phyloP scores from a whole-genome alignment of 2,888 invertebrate species.

The Zhuqinia jingwanae region DNA sequence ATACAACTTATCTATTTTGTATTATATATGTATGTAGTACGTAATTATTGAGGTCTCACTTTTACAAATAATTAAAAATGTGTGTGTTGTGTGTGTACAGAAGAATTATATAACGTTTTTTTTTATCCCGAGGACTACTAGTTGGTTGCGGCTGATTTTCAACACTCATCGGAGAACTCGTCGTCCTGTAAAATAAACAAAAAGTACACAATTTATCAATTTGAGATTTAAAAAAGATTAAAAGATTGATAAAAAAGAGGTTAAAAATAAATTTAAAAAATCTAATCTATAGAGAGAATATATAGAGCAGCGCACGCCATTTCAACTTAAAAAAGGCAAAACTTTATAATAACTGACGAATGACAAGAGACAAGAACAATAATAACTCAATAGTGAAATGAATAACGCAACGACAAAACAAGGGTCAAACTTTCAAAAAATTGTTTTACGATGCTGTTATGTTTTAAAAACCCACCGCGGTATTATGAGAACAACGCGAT shows the following conservation, averaged over 20 bases:
- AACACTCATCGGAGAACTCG: slow-evolving; percentile 79
- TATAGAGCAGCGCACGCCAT: slow-evolving; percentile 11
- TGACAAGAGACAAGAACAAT: neutral
- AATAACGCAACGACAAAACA: slow-evolving; percentile 35
- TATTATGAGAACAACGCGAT: no score
- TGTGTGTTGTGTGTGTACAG: slow-evolving; percentile 53
- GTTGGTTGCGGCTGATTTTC: slow-evolving; percentile 69
- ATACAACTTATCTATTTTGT: slow-evolving; percentile 55
- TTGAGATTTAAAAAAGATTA: neutral
- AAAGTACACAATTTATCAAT: neutral
- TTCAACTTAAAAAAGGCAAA: neutral
- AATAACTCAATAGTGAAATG: slow-evolving; percentile 5
- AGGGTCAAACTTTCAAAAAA: slow-evolving; percentile 64
- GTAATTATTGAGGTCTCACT: slow-evolving; percentile 70
- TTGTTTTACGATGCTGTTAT: slow-evolving; percentile 43
- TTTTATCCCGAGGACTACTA: slow-evolving; percentile 67
- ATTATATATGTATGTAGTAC: slow-evolving; percentile 59
- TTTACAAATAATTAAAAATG: slow-evolving; percentile 56
- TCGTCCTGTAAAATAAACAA: slow-evolving; percentile 75
- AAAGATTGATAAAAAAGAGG: neutral
- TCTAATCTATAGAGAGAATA: neutral
- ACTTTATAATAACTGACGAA: neutral
- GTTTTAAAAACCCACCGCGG: slow-evolving; percentile 28
- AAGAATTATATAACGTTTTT: slow-evolving; percentile 51
- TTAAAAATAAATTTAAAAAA: neutral